A percentile compares a stretch with the other conserved stretches of the same genome.
These are phyloP conservation scores for Sebastes dallii DNA, from an alignment of 2,797 vertebrate genomes.

Conservation along the genomic window DNA sequence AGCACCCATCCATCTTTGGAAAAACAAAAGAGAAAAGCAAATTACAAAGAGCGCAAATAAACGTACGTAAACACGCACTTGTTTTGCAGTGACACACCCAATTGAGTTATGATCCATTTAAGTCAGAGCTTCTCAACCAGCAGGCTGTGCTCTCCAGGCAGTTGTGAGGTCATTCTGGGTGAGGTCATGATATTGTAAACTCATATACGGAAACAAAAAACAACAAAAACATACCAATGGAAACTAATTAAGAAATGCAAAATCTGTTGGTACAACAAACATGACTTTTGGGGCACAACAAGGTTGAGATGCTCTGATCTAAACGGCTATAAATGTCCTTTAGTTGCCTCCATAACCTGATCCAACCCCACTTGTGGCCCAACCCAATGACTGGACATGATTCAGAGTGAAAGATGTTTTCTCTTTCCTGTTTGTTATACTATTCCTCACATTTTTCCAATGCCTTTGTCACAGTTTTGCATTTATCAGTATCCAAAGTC, in stretches of 20 bases:
- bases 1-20: slow-evolving; percentile 51
- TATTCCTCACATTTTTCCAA: background rate
- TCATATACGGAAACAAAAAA: background rate
- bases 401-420: background rate
- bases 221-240: background rate
- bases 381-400: slow-evolving; percentile 9
- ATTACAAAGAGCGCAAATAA: background rate
- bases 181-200: slow-evolving; percentile 1
- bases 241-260: background rate
- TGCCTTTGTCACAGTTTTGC: background rate
- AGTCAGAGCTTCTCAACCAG: background rate
- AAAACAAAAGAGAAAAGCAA: background rate
- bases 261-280: background rate
- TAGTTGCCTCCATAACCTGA: background rate
- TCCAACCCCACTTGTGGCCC: background rate
- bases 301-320: background rate
- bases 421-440: background rate
- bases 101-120: background rate
- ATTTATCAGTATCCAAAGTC: background rate
- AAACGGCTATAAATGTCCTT: background rate
- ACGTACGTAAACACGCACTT: background rate
- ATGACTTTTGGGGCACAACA: background rate
- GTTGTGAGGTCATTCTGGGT: background rate
- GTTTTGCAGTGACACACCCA: background rate
- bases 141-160: background rate